Percentiles rank a stretch among this genome's conserved stretches.
phyloP scores from a whole-genome alignment of 2,113 vertebrate species.

The Theropithecus gelada region DNA sequence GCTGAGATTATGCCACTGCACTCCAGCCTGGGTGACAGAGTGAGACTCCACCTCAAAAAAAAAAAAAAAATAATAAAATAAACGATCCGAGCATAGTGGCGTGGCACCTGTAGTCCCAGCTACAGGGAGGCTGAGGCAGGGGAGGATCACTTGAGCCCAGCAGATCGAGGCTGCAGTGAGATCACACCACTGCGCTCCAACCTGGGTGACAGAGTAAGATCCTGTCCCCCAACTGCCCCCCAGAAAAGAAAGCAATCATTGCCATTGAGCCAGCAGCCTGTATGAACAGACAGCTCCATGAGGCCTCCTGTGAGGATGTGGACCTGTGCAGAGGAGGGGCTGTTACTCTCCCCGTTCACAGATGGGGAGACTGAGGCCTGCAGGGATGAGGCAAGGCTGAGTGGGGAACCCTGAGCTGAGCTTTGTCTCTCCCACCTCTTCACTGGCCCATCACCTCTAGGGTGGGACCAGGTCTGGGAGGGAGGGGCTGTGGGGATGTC shows the following conservation, averaged over 20 bases:
- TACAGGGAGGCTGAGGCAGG: neutral
- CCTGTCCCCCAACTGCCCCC: too few relatives aligned
- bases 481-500: neutral
- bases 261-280: neutral
- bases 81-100: neutral
- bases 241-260: too few relatives aligned
- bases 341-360: neutral
- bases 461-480: neutral
- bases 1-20: too few relatives aligned
- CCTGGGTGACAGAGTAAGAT: neutral
- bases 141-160: neutral
- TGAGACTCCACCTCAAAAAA: too few relatives aligned
- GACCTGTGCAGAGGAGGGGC: neutral
- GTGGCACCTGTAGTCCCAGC: neutral
- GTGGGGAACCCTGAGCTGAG: neutral
- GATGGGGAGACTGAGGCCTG: neutral
- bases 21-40: too few relatives aligned
- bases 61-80: neutral
- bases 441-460: accelerated
- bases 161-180: neutral
- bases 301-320: accelerated
- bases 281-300: accelerated
- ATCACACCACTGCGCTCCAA: neutral
- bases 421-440: neutral
- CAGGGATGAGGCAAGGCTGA: neutral